phyloP scores from a whole-genome alignment of 2,113 vertebrate genomes.

The Pedionomus torquatus region DNA sequence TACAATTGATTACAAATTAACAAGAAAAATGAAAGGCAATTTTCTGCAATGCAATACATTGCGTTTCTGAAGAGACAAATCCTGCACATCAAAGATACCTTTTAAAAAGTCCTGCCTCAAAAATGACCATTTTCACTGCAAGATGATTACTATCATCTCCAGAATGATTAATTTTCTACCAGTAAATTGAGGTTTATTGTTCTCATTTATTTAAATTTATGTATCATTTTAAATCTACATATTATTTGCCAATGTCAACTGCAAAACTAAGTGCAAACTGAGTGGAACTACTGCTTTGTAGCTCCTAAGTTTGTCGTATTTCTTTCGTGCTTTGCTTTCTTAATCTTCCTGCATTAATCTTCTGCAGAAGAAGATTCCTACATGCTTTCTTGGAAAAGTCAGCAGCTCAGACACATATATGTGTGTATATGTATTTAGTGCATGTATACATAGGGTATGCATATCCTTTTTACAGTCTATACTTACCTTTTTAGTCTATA shows the following conservation, averaged over 20 bases:
- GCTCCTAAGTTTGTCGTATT: neutral
- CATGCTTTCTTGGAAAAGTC: neutral
- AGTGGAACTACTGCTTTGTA: neutral
- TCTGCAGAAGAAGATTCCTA: neutral
- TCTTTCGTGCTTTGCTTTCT: neutral
- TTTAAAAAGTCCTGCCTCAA: neutral
- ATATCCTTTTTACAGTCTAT: neutral
- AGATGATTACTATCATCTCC: neutral
- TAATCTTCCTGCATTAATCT: neutral
- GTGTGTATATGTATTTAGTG: too few relatives aligned
- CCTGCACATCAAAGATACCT: neutral
- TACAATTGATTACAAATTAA: conserved; percentile 8
- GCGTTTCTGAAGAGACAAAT: neutral
- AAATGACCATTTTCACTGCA: conserved; percentile 1
- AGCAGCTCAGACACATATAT: neutral
- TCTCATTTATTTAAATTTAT: neutral
- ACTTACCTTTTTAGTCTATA: neutral
- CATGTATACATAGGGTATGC: too few relatives aligned
- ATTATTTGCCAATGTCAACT: neutral
- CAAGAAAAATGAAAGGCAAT: neutral
- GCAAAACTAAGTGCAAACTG: neutral
- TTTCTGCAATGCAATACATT: conserved; percentile 1
- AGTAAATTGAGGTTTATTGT: neutral
- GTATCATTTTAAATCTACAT: neutral
- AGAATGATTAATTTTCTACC: neutral